Evolutionary conservation across 2,113 vertebrate species (phyloP).

Genomic region (Callionymus lyra): DNA sequence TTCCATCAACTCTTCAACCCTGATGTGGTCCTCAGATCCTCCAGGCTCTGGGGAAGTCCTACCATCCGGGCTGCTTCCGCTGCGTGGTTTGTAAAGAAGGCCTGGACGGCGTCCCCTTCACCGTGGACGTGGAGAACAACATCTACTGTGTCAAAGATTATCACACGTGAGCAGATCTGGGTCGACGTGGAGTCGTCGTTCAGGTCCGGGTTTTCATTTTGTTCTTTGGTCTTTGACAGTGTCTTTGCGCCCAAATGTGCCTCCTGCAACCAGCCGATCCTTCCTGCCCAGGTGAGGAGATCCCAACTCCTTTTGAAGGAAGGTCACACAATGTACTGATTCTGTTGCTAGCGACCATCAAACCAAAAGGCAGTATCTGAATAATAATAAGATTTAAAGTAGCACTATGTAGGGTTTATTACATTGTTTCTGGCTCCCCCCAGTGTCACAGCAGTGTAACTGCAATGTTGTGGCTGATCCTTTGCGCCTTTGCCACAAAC

Average conservation of each 20-base stretch:
- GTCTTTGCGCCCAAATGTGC: conserved; percentile 98
- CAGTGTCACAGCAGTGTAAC: no score
- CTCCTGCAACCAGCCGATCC: conserved; percentile 92
- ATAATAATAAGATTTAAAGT: no score
- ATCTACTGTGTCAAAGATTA: conserved; percentile 99
- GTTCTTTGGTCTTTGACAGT: conserved; percentile 46
- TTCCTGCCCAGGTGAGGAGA: conserved; percentile 83
- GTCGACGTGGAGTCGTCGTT: neutral
- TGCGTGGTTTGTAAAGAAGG: conserved; percentile 94
- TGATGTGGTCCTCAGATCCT: conserved; percentile 73
- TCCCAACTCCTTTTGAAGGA: no score
- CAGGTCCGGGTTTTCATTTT: neutral
- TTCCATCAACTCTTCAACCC: no score
- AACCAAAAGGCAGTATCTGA: no score
- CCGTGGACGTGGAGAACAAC: conserved; percentile 92
- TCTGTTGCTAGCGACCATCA: no score
- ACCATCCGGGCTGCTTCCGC: conserved; percentile 97
- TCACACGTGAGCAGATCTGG: conserved; percentile 79
- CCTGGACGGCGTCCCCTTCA: conserved; percentile 94
- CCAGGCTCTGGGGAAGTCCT: conserved; percentile 94
- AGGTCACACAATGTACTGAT: neutral
- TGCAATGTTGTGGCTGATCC: no score
- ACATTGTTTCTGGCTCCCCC: no score
- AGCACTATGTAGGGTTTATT: no score
- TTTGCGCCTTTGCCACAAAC: no score